Evolutionary conservation across 2,797 vertebrate species (phyloP).

Genomic region (Phataginus tetradactyla): DNA sequence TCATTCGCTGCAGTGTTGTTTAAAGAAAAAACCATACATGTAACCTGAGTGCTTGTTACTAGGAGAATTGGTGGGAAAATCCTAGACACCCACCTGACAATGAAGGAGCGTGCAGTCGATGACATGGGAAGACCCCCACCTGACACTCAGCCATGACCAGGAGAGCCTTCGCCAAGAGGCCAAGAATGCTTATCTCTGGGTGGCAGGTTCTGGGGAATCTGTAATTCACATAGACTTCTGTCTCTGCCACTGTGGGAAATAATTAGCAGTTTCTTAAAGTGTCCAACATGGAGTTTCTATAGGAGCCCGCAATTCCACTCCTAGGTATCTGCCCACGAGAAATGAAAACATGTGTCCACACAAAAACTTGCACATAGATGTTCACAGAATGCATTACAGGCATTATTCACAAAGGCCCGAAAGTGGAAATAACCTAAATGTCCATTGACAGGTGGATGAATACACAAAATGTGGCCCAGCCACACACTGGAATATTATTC

Average conservation of each 20-base stretch:
- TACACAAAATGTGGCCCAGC: rapidly evolving
- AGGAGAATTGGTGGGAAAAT: neutral
- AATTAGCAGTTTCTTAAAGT: neutral
- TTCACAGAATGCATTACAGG: too few relatives aligned
- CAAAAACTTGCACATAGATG: rapidly evolving
- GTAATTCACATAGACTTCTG: neutral
- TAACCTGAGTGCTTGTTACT: rapidly evolving
- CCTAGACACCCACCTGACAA: too few relatives aligned
- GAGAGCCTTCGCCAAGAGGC: neutral
- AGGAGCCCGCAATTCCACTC: neutral
- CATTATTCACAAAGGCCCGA: neutral
- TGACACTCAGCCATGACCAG: neutral
- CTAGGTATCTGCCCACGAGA: neutral
- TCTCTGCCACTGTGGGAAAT: neutral
- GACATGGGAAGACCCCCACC: neutral
- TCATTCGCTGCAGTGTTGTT: rapidly evolving
- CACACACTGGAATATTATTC: rapidly evolving
- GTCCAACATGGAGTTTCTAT: neutral
- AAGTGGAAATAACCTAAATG: neutral
- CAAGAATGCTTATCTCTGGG: neutral
- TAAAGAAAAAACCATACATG: too few relatives aligned
- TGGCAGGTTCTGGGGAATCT: neutral
- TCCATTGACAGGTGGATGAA: rapidly evolving
- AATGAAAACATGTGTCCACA: neutral
- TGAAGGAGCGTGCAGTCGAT: rapidly evolving